phyloP scores from a whole-genome alignment of 2,888 invertebrate genomes.

The Rotaria sp. region DNA sequence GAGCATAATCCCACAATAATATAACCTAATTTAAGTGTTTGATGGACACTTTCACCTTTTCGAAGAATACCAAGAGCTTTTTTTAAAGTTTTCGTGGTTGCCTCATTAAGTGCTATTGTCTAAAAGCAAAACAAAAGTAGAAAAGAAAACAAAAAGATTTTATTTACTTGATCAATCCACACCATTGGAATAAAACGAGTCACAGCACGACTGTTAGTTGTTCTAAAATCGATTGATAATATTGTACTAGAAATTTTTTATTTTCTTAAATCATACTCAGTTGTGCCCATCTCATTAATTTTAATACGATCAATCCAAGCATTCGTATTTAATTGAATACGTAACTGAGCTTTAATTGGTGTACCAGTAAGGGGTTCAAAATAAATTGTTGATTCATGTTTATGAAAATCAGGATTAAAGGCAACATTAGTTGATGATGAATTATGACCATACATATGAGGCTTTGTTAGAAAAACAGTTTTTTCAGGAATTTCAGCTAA shows the following conservation, averaged over 20 bases:
- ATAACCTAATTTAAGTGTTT: background rate
- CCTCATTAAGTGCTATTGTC: background rate
- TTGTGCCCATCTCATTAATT: background rate
- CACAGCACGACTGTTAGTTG: background rate
- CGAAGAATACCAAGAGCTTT: background rate
- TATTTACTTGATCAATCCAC: conserved; percentile 14
- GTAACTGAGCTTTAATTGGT: background rate
- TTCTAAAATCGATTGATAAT: background rate
- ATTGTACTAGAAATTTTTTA: background rate
- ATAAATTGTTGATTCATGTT: conserved; percentile 23
- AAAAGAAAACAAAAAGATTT: background rate
- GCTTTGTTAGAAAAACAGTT: background rate
- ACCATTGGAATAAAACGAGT: background rate
- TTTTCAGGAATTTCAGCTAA: background rate
- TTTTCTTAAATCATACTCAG: background rate
- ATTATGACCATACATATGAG: conserved; percentile 6
- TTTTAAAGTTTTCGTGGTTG: background rate
- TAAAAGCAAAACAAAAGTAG: background rate
- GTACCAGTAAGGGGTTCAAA: background rate
- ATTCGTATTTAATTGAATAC: conserved; percentile 20
- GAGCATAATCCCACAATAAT: background rate
- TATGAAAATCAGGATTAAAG: background rate
- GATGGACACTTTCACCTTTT: background rate
- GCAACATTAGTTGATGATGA: background rate
- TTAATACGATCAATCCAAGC: conserved; percentile 11